Evolutionary conservation across 1,140 invertebrate genomes (phyloP), one percentile per base, ranked within the genome.

Genomic region (Heliconius hermathena): DNA sequence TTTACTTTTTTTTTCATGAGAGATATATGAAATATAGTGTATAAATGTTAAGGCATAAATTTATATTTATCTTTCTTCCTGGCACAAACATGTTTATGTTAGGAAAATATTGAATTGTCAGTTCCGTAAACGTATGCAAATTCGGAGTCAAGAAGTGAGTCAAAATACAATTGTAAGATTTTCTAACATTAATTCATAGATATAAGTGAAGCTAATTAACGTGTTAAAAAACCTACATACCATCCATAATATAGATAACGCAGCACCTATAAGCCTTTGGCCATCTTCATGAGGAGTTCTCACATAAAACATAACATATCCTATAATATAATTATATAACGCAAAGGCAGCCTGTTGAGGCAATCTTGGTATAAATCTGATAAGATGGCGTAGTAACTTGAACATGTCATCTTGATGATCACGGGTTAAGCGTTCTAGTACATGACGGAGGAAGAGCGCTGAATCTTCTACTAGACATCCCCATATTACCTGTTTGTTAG

Each of bases 261-360:
- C 99, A 16, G 98, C 97, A 46, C 98, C 98, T 78, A 99, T 99
- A 26, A 98, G 96, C 88, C 98, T 97, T 87, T 99, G 98, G 3
- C 98, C 98, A 49, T 98, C 97, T 89, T 99, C 99, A 88, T 99
- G 98, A 0, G 99, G 98, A 13, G 98, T 97, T 75, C 99, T 94
- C 1, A 99, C 99, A 90, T 99, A 99, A 95, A 99, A 99, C 99
- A 99, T 99, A 1, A 99, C 98, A 89, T 99, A 99, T 22, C 99
- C 99, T 88, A 99, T 99, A 81, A 99, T 97, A 85, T 99, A 99
- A 95, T 99, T 99, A 92, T 99, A 99, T 0, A 99, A 93, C n/a
- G 98, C 98, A 94, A 99, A 99, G 1, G 99, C 99, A 8, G 99
- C 99, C 94, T 99, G 99, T 82, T 99, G 98, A 0, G 99, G 99